These are phyloP conservation scores for Uropsilus gracilis DNA, from an alignment of 2,113 vertebrate genomes.

Conservation along the genomic window DNA sequence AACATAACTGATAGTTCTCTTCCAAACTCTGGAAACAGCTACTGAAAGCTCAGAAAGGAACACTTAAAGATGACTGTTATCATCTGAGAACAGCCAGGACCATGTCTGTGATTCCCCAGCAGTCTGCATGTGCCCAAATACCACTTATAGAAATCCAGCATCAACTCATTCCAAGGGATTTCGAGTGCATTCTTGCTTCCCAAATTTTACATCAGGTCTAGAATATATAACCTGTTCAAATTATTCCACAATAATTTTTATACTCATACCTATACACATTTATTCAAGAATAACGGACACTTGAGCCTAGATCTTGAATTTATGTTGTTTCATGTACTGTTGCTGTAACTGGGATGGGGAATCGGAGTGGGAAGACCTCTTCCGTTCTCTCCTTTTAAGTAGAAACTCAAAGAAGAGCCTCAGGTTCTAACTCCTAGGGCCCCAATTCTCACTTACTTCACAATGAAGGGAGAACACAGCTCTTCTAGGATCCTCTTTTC, in stretches of 20 bases:
- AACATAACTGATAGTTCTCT: not conserved
- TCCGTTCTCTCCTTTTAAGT: not conserved
- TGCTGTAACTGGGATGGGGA: not conserved
- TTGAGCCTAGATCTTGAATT: not conserved
- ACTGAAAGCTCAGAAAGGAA: not conserved
- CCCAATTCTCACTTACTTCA: constrained; percentile 85
- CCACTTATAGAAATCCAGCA: not conserved
- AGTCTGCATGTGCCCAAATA: not conserved
- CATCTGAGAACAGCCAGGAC: not conserved
- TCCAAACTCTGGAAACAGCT: not conserved
- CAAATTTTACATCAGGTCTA: not conserved
- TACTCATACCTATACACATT: not conserved
- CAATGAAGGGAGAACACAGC: constrained; percentile 91
- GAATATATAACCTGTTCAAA: not conserved
- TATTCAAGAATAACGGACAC: not conserved
- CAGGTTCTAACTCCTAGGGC: not conserved
- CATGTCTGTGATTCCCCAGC: not conserved
- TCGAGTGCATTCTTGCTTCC: not conserved
- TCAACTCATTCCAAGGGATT: not conserved
- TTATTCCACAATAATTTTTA: not conserved
- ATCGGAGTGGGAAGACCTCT: not conserved
- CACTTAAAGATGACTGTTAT: not conserved
- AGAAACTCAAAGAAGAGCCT: not conserved
- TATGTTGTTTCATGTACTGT: not conserved
- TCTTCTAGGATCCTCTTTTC: constrained; percentile 94